Conservation (phyloP, 2,113 vertebrate species). For the Poeciliopsis occidentalis region DNA sequence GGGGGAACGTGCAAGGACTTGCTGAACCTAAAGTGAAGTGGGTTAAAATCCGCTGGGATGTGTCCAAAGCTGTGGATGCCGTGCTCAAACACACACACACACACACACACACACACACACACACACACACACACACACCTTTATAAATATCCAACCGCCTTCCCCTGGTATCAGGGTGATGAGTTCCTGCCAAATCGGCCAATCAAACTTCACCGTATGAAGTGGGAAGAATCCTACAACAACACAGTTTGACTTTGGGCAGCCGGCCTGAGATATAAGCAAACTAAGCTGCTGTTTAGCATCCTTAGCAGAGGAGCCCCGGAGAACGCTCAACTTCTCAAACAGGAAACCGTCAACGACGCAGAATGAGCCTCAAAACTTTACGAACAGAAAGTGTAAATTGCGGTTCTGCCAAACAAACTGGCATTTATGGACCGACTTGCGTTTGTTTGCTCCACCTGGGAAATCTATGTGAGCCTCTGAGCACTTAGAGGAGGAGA, state of each 20-base stretch:
- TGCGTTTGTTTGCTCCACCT: neutral
- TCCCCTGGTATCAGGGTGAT: constrained; percentile 68
- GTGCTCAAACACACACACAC: constrained; percentile 31
- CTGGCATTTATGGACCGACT: neutral
- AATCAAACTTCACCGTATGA: constrained; percentile 39
- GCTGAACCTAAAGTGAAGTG: constrained; percentile 37
- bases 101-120: constrained; percentile 26
- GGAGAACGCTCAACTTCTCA: neutral
- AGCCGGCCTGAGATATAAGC: neutral
- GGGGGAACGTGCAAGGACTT: constrained; percentile 48
- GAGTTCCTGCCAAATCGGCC: constrained; percentile 45
- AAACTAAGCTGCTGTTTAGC: neutral
- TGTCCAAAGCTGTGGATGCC: constrained; percentile 26
- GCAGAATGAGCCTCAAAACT: neutral
- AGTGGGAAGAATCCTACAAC: constrained; percentile 1
- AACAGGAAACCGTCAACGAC: too few species aligned
- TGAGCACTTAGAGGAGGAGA: neutral
- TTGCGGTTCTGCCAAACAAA: neutral
- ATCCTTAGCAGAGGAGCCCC: too few species aligned
- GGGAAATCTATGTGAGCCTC: neutral
- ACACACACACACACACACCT: constrained; percentile 22
- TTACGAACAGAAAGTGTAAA: neutral
- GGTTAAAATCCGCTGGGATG: constrained; percentile 35
- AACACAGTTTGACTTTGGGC: too few species aligned
- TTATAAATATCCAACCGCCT: constrained; percentile 17